Percentiles rank a stretch among this genome's conserved stretches.
Evolutionary conservation across 2,888 invertebrate species (phyloP).

Genomic region (Chalcis sispes): DNA sequence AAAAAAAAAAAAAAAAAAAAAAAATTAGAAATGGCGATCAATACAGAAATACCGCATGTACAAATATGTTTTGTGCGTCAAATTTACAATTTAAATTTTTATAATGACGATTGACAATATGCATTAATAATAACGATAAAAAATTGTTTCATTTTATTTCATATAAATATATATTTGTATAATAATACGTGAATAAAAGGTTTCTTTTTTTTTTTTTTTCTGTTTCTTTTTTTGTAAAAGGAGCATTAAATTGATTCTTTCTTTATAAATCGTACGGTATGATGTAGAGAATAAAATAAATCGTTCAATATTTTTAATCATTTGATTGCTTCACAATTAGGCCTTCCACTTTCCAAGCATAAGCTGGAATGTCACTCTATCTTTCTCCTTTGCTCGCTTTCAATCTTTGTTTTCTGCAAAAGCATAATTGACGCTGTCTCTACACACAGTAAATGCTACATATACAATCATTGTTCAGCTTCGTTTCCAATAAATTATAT

Average conservation of each 20-base stretch:
- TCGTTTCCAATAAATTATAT: conserved; percentile 48
- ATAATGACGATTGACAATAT: conserved; percentile 9
- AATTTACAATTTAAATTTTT: conserved; percentile 21
- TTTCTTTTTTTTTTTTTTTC: too few relatives aligned
- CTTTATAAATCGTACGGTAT: conserved; percentile 8
- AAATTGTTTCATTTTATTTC: not conserved
- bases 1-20: not conserved
- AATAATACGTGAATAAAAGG: not conserved
- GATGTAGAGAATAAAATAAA: conserved; percentile 20
- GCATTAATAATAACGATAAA: not conserved
- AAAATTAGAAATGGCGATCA: too few relatives aligned
- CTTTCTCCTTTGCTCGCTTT: too few relatives aligned
- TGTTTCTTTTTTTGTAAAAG: too few relatives aligned
- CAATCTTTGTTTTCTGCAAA: too few relatives aligned
- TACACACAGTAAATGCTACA: conserved; percentile 45
- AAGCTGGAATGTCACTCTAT: conserved; percentile 43
- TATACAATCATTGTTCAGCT: conserved; percentile 39
- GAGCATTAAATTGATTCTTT: too few relatives aligned
- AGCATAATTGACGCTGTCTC: conserved; percentile 57
- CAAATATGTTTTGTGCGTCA: conserved; percentile 23
- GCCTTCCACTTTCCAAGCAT: conserved; percentile 51
- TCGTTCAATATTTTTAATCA: conserved; percentile 35
- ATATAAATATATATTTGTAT: conserved; percentile 12
- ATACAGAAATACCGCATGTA: too few relatives aligned
- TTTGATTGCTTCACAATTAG: conserved; percentile 57